These are phyloP conservation scores for Limnephilus marmoratus DNA, from an alignment of 2,888 invertebrate species.

Conservation along the genomic window DNA sequence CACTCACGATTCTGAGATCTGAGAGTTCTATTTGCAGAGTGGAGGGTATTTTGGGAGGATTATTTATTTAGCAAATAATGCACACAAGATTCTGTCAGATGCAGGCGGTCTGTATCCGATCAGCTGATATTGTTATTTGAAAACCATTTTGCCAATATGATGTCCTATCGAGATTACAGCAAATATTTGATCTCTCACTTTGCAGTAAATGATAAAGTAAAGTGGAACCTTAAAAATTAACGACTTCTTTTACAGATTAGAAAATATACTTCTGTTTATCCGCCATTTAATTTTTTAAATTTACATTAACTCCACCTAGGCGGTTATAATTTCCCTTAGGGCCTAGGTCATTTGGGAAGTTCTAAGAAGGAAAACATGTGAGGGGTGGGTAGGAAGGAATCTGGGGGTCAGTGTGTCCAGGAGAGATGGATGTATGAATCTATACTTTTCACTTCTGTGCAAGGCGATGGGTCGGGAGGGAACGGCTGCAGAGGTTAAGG, in stretches of 20 bases:
- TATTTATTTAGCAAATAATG: slow-evolving; percentile 49
- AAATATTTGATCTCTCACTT: slow-evolving; percentile 37
- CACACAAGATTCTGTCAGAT: slow-evolving; percentile 31
- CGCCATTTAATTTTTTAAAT: no score
- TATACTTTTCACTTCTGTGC: no score
- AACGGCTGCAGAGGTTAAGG: no score
- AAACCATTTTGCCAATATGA: slow-evolving; percentile 28
- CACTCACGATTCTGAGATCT: slow-evolving; percentile 25
- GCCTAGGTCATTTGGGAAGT: no score
- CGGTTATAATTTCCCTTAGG: no score
- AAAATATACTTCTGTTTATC: neutral
- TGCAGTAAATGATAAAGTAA: neutral
- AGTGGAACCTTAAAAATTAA: neutral
- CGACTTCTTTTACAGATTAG: neutral
- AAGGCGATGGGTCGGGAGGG: no score
- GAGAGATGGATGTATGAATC: no score
- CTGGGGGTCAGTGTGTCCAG: no score
- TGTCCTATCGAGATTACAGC: slow-evolving; percentile 27
- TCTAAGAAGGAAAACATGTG: no score
- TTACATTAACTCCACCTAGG: no score
- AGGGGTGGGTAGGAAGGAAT: no score
- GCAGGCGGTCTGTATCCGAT: slow-evolving; percentile 17
- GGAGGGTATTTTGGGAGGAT: slow-evolving; percentile 2
- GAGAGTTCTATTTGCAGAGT: slow-evolving; percentile 44
- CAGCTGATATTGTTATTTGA: slow-evolving; percentile 34